Evolutionary conservation across 2,888 invertebrate genomes (phyloP).

Genomic region (Zelleria hepariella): DNA sequence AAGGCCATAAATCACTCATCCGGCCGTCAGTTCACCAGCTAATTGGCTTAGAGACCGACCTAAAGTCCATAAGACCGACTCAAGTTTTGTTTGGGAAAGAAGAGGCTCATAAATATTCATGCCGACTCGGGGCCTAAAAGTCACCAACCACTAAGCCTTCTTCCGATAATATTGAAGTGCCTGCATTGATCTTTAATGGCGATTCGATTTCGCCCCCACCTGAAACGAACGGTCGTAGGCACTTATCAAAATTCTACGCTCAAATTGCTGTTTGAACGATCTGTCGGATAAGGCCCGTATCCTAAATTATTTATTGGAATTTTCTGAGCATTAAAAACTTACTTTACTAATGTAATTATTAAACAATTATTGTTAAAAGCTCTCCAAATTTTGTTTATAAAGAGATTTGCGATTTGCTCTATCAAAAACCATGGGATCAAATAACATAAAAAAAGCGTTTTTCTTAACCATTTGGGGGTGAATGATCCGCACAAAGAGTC

Average conservation of each 20-base stretch:
- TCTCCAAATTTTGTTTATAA: too few species aligned
- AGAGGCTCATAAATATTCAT: conserved; percentile 66
- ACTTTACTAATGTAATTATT: not conserved
- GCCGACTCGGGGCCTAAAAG: conserved; percentile 54
- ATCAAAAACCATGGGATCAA: not conserved
- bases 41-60: conserved; percentile 2
- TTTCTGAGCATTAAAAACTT: not conserved
- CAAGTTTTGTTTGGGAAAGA: conserved; percentile 37
- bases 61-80: conserved; percentile 7
- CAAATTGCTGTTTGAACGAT: not conserved
- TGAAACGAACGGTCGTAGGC: not conserved
- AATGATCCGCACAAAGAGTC: not conserved
- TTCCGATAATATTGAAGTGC: conserved; percentile 54
- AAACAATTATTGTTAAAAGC: too few species aligned
- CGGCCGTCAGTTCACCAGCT: not conserved
- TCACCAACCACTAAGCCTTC: conserved; percentile 58
- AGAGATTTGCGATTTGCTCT: too few species aligned
- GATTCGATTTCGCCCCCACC: conserved; percentile 32
- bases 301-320: too few species aligned
- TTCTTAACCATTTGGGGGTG: not conserved
- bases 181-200: conserved; percentile 31
- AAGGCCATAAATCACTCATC: not conserved
- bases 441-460: not conserved
- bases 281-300: not conserved
- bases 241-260: not conserved